Evolutionary conservation across 2,888 invertebrate species (phyloP), one percentile per base, ranked within the genome.

Genomic region (Alloscopus bannaensis): DNA sequence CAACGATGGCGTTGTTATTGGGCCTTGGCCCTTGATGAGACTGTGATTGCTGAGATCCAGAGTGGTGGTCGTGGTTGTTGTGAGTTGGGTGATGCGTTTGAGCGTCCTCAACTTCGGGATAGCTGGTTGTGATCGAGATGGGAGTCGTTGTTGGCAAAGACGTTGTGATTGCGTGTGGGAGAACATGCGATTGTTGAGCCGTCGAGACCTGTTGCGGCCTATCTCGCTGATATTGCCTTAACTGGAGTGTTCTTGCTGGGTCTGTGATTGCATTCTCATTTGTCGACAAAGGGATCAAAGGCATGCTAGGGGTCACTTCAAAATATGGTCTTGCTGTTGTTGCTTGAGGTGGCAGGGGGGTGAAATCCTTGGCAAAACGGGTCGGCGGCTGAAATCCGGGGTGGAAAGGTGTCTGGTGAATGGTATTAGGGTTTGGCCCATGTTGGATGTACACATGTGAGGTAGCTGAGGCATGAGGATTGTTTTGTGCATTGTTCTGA

Each of bases 211-310:
- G 59, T 28, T 70, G 60, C n/a, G 69, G 70, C 31, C 40, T 68
- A 52, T 60, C 71, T 55, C 66, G 64, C 42, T 81, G 71, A 42
- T 72, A 76, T 28, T 66, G 70, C 26, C 79, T 57, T n/a, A 83
- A 55, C 20, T 81, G 79, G 11, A 62, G 36, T 18, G 73, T 78
- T 40, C 81, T 73, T 16, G 82, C 69, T 16, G 84, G 83, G 20
- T 80, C 81, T 29, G 71, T 82, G 36, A 86, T 86, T 20, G 86
- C 86, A 69, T 86, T 86, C 64, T 86, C 86, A 28, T 83, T 82
- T 8, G 86, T 86, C 8, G 85, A 82, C 1, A 86, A 59, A n/a
- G 83, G 83, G 42, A 84, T 82, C 80, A 86, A 70, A 1, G 81
- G 75, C 75, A 80, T 83, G 26, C 81, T 81, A 4, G 86, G 86